A percentile compares a stretch with the other conserved stretches of the same genome.
Conservation (phyloP, 2,797 vertebrate genomes). For the Acrocephalus scirpaceus region DNA sequence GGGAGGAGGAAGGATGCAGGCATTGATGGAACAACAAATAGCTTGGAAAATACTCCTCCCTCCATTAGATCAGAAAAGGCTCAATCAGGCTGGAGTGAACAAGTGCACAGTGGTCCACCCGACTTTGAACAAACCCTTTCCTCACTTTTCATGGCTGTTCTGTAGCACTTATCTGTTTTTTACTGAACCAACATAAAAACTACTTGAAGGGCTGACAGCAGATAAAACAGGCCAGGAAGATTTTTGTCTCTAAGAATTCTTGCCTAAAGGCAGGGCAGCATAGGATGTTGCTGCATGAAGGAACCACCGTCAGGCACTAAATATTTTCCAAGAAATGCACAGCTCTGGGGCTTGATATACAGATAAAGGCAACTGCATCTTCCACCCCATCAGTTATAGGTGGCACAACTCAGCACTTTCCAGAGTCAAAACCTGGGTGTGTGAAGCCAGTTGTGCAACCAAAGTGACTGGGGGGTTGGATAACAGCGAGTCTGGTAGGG, state of each 20-base stretch:
- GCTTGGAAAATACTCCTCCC: background rate
- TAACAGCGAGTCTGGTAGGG: rapidly evolving
- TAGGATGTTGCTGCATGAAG: background rate
- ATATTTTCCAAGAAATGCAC: background rate
- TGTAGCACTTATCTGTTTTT: background rate
- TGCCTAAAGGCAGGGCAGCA: background rate
- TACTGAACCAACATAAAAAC: background rate
- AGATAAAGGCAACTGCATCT: background rate
- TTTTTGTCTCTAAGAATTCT: background rate
- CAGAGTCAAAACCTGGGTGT: rapidly evolving
- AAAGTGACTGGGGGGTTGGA: rapidly evolving
- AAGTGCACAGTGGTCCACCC: background rate
- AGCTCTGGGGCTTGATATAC: background rate
- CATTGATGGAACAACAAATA: background rate
- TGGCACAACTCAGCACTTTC: background rate
- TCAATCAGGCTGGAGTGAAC: background rate
- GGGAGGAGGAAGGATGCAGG: background rate
- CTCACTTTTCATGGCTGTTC: background rate
- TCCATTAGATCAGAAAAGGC: background rate
- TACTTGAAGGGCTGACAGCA: background rate
- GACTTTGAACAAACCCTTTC: background rate
- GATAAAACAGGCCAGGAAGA: background rate
- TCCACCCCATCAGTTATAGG: background rate
- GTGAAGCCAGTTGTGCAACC: rapidly evolving
- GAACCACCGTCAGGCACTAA: background rate